phyloP scores from a whole-genome alignment of 2,113 vertebrate genomes.

The Girardinichthys multiradiatus region DNA sequence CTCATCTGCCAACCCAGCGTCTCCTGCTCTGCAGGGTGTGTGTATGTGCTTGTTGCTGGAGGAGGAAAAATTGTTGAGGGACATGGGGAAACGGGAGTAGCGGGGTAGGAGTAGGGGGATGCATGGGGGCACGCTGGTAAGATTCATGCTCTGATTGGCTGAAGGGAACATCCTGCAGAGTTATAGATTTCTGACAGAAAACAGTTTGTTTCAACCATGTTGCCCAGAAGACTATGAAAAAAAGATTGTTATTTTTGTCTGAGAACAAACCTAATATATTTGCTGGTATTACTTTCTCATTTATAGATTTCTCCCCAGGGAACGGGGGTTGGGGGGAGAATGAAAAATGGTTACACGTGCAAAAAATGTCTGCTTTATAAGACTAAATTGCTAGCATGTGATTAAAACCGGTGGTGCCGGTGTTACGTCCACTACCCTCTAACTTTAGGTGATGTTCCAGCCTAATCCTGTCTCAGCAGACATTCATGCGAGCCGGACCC shows the following conservation, averaged over 20 bases:
- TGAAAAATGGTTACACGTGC: neutral
- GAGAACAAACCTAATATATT: conserved; percentile 46
- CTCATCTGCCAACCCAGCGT: conserved; percentile 60
- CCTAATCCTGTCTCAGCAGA: too few relatives aligned
- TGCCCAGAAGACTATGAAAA: conserved; percentile 63
- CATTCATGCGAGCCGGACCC: too few relatives aligned
- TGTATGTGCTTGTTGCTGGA: conserved; percentile 28
- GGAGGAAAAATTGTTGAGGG: conserved; percentile 53
- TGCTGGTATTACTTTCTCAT: conserved; percentile 15
- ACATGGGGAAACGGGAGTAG: conserved; percentile 34
- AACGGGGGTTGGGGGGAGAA: neutral
- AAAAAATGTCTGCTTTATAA: neutral
- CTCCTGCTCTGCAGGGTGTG: conserved; percentile 47
- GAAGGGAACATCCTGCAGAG: conserved; percentile 58
- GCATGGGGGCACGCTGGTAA: conserved; percentile 26
- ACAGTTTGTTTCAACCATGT: conserved; percentile 63
- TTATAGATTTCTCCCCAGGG: conserved; percentile 30
- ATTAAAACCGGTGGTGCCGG: too few relatives aligned
- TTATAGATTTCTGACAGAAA: conserved; percentile 71
- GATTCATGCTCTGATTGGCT: conserved; percentile 53
- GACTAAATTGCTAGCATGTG: neutral
- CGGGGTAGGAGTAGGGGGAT: too few relatives aligned
- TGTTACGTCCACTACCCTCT: too few relatives aligned
- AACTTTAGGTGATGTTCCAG: too few relatives aligned
- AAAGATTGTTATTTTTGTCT: conserved; percentile 43